Evolutionary conservation across 2,113 vertebrate species (phyloP), one percentile per base, ranked within the genome.

Genomic region (Terrapene triunguis): DNA sequence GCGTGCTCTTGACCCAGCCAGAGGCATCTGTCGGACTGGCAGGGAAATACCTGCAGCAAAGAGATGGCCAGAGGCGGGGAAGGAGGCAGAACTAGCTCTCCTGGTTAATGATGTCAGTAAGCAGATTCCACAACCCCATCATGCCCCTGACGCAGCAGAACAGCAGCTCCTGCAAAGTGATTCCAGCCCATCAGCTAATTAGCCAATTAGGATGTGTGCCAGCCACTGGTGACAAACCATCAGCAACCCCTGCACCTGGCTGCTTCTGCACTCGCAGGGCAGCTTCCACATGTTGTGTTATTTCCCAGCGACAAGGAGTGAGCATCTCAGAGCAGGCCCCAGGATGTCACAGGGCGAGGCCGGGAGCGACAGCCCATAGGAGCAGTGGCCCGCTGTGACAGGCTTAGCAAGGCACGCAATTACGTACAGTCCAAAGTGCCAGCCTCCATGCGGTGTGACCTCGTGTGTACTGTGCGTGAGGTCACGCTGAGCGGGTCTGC

Each of bases 171-270:
- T 62, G 57, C 90, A 89, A 55, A 89, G 47, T 91, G 82, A 89
- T 89, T 80, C 72, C 93, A 96, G 80, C 62, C 89, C 80, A 86
- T 84, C 83, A 72, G 79, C 85, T 95, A 95, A 94, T 97, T 94
- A 92, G 87, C 96, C 94, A 90, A 89, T 91, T 69, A 95, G 78
- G 89, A 80, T 86, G 82, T 53, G 91, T 93, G 83, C 62, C 90
- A 94, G 85, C 44, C n/a, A 48, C 8, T 88, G 85, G 93, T 89
- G 90, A 96, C 78, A 93, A 86, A 93, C 69, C 72, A 59, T 27
- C n/a, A 38, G 38, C 69, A 65, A 32, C 29, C 59, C 59, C 32
- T 65, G 59, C 27, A 29, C 59, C 59, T 35, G 59, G 59, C 59
- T 35, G 59, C 32, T 65, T 65, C 59, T 42, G n/a, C 69, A 32